Evolutionary conservation across 2,888 invertebrate species (phyloP).

Genomic region (Rugalucina vietnamica): DNA sequence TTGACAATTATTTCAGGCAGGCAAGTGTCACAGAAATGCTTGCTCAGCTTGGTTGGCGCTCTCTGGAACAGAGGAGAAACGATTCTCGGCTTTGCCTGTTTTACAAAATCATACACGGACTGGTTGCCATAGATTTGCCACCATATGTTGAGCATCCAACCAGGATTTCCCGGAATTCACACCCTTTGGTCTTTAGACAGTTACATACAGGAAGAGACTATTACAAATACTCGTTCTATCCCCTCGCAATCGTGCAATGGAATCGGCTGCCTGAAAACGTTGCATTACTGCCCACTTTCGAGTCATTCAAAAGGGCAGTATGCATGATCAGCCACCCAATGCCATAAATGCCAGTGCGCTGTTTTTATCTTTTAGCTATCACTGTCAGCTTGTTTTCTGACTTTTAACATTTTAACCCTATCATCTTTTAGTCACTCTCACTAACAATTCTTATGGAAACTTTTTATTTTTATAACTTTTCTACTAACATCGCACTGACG

Average conservation of each 20-base stretch:
- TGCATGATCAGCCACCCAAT: not conserved
- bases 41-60: not conserved
- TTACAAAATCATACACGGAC: not conserved
- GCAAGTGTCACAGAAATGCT: constrained; percentile 3
- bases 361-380: constrained; percentile 2
- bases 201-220: not conserved
- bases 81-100: constrained; percentile 7
- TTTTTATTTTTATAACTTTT: not conserved
- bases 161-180: not conserved
- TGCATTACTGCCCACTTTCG: not conserved
- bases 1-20: not conserved
- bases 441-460: not conserved
- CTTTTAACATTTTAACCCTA: constrained; percentile 6
- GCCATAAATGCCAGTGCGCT: not conserved
- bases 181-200: not conserved
- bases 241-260: constrained; percentile 15
- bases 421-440: not conserved
- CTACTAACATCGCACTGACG: constrained; percentile 8
- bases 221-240: constrained; percentile 15
- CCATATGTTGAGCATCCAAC: not conserved
- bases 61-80: constrained; percentile 3
- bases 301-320: not conserved
- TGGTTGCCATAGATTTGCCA: not conserved
- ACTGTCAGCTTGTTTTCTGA: constrained; percentile 9
- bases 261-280: not conserved